phyloP scores from a whole-genome alignment of 2,888 invertebrate genomes.

The Sceliomorpha sp. region DNA sequence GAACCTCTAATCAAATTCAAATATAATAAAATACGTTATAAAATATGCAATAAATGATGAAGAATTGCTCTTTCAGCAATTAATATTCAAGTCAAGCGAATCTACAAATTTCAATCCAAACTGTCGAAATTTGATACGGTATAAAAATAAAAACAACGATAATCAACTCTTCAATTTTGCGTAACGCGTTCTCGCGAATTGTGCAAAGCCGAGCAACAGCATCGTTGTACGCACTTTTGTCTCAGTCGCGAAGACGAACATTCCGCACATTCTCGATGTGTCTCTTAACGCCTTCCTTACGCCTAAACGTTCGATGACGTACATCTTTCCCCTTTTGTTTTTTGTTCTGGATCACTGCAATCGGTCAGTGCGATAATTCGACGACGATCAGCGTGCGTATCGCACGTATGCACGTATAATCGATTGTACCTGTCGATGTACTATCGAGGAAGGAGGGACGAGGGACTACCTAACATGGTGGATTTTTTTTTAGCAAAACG shows the following conservation, averaged over 20 bases:
- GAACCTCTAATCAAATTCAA: too few species aligned
- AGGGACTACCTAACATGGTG: constrained; percentile 23
- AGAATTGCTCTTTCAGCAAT: too few species aligned
- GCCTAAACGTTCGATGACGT: constrained; percentile 22
- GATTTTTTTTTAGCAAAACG: constrained; percentile 19
- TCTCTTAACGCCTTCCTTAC: constrained; percentile 16
- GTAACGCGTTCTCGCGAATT: not conserved
- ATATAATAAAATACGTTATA: too few species aligned
- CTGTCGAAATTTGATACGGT: too few species aligned
- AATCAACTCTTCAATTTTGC: not conserved
- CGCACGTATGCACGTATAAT: constrained; percentile 27
- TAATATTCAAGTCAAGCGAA: too few species aligned
- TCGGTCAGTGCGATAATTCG: constrained; percentile 18
- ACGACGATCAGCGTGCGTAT: constrained; percentile 23
- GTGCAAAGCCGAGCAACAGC: not conserved
- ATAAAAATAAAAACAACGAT: too few species aligned
- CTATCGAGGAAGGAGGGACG: constrained; percentile 43
- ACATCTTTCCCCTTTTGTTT: not conserved
- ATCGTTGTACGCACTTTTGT: constrained; percentile 5
- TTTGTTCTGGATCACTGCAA: constrained; percentile 1
- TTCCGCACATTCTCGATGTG: constrained; percentile 29
- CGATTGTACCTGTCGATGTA: too few species aligned
- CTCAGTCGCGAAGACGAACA: constrained; percentile 27
- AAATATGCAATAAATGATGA: too few species aligned
- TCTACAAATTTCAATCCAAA: too few species aligned